Evolutionary conservation across 2,888 invertebrate genomes (phyloP), one percentile per base, ranked within the genome.

Genomic region (Lepidocyrtinus sp.): DNA sequence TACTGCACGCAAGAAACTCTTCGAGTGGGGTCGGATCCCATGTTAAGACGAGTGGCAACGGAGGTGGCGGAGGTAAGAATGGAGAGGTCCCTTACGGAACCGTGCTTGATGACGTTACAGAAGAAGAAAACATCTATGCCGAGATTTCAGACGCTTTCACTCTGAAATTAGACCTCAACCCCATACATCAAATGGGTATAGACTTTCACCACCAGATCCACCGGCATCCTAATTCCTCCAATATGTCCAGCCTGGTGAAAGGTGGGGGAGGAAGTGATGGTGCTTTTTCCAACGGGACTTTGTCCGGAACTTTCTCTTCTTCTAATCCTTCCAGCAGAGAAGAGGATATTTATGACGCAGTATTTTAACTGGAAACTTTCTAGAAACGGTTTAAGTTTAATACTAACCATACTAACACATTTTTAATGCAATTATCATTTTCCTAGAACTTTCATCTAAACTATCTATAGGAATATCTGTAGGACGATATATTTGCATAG

Each of bases 281-380:
- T 17, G 83, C 83, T 65, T 86, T 84, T 50, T 82, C 82, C 0
- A 81, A 46, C 17, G 83, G 85, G 36, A 88, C 89, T 1, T 88
- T 88, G 55, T 87, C 88, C 9, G 88, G 89, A 69, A 89, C 87
- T 2, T 87, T 88, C 26, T 88, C 88, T 0, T 88, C 88, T 19
- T 83, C 88, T 5, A 88, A 88, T 63, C 87, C 87, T 55, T 88
- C 87, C 36, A 87, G 78, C 55, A 88, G 88, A 26, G 89, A 89
- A 27, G 89, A 89, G 25, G 89, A 89, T 68, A 85, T 86, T 70
- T 89, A 89, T 80, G 89, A 89, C 82, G 89, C 89, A 21, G 89
- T 89, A 73, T 89, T 86, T 78, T 86, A 84, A 69, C 63, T 21
- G 36, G 12, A 62, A 19, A 59, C 21, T 24, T 61, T 22, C 24